Conservation (phyloP, 2,888 invertebrate genomes). For the Plagiodera versicolora region DNA sequence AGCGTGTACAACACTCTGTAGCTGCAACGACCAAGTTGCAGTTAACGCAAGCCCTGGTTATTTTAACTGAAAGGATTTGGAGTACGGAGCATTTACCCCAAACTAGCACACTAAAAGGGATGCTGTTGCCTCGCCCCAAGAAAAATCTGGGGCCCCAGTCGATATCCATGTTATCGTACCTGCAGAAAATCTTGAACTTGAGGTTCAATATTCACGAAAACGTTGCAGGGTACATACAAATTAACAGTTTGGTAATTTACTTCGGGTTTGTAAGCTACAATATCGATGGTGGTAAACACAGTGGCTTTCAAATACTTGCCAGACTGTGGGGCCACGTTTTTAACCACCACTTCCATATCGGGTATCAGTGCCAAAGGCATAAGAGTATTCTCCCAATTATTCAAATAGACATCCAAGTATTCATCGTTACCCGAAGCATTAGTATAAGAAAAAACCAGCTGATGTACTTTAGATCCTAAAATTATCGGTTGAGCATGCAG, state of each 20-base stretch:
- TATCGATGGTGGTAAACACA: conserved; percentile 33
- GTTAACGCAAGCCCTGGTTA: conserved; percentile 11
- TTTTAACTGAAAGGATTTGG: conserved; percentile 20
- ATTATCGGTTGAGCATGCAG: no score
- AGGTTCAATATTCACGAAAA: no score
- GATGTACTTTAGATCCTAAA: conserved; percentile 14
- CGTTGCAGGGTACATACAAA: conserved; percentile 32
- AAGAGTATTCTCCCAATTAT: conserved; percentile 33
- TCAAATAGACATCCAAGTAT: conserved; percentile 31
- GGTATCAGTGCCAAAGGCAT: conserved; percentile 35
- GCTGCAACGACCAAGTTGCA: conserved; percentile 8
- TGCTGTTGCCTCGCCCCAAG: conserved; percentile 21
- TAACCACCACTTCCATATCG: conserved; percentile 31
- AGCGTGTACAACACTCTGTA: background rate
- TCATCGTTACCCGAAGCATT: conserved; percentile 16
- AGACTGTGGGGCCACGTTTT: conserved; percentile 32
- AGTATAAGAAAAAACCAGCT: conserved; percentile 20
- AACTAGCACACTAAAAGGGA: conserved; percentile 23
- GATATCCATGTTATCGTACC: conserved; percentile 17
- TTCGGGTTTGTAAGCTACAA: conserved; percentile 32
- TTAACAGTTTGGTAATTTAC: conserved; percentile 34
- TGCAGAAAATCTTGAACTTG: no score
- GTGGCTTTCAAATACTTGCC: conserved; percentile 33
- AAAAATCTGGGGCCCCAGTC: conserved; percentile 24
- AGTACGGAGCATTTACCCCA: conserved; percentile 23